These are phyloP conservation scores for Cavia porcellus DNA, from an alignment of 2,113 vertebrate species.

Conservation along the genomic window DNA sequence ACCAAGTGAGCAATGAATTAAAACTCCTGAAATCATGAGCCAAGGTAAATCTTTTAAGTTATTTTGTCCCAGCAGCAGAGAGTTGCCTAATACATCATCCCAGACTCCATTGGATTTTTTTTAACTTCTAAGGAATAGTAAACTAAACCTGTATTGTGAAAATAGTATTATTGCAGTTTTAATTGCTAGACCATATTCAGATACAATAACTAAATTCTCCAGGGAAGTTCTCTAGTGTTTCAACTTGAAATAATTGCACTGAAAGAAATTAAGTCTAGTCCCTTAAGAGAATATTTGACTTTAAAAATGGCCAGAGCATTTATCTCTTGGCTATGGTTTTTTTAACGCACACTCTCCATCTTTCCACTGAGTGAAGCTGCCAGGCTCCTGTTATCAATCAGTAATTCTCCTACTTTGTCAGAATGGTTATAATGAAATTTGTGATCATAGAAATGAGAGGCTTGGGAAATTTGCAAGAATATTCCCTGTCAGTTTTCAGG, in stretches of 20 bases:
- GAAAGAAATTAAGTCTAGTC: not conserved
- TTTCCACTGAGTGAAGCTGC: not conserved
- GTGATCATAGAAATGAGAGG: not conserved
- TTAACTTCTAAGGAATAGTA: not conserved
- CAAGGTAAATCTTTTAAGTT: not conserved
- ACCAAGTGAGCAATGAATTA: not conserved
- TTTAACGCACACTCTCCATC: fast-evolving
- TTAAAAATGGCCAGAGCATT: not conserved
- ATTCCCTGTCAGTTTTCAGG: not conserved
- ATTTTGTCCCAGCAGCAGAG: not conserved
- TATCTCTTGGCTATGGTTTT: not conserved
- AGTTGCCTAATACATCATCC: not conserved
- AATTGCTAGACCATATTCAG: not conserved
- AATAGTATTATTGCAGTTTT: not conserved
- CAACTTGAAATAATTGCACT: not conserved
- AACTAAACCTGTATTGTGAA: slow-evolving; percentile 8
- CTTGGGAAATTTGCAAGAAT: not conserved
- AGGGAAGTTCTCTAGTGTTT: not conserved
- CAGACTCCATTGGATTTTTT: not conserved
- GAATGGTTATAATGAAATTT: not conserved
- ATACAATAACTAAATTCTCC: not conserved
- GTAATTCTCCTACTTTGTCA: not conserved
- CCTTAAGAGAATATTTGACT: not conserved
- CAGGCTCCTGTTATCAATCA: not conserved
- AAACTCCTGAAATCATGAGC: not conserved